Percentiles rank a stretch among this genome's conserved stretches.
These are phyloP conservation scores for Mystacides longicornis DNA, from an alignment of 2,888 invertebrate genomes.

Conservation along the genomic window DNA sequence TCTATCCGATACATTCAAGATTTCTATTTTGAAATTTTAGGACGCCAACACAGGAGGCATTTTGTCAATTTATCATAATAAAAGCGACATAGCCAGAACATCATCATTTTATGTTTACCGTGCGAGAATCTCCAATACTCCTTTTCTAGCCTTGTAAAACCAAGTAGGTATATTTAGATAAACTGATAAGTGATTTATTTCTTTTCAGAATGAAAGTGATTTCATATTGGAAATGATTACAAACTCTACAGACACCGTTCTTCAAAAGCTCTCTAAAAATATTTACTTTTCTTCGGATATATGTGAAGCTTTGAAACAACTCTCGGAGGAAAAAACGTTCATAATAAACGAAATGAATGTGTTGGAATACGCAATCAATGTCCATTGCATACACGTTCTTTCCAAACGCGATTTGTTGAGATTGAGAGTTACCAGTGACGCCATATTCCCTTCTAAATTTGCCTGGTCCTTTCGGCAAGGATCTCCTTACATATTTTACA, in stretches of 20 bases:
- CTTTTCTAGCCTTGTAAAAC: no score
- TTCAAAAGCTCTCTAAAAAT: background rate
- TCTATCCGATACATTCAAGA: no score
- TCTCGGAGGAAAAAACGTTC: slow-evolving; percentile 1
- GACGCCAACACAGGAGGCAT: no score
- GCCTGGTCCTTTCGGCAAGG: slow-evolving; percentile 4
- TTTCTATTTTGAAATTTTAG: no score
- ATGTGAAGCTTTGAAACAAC: background rate
- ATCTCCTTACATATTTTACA: background rate
- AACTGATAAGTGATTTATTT: no score
- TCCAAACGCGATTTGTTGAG: background rate
- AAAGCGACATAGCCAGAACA: no score
- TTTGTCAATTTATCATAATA: no score
- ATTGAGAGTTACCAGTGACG: background rate
- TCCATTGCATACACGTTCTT: background rate
- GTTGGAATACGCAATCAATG: background rate
- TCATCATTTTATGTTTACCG: no score
- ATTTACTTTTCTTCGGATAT: background rate
- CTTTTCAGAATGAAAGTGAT: background rate
- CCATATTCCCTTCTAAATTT: slow-evolving; percentile 4
- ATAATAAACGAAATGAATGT: slow-evolving; percentile 3
- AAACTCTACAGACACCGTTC: slow-evolving; percentile 5
- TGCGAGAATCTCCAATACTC: no score
- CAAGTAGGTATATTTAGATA: no score
- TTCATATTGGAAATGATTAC: slow-evolving; percentile 7